Conservation (phyloP, 2,113 vertebrate genomes). For the Psettodes erumei region DNA sequence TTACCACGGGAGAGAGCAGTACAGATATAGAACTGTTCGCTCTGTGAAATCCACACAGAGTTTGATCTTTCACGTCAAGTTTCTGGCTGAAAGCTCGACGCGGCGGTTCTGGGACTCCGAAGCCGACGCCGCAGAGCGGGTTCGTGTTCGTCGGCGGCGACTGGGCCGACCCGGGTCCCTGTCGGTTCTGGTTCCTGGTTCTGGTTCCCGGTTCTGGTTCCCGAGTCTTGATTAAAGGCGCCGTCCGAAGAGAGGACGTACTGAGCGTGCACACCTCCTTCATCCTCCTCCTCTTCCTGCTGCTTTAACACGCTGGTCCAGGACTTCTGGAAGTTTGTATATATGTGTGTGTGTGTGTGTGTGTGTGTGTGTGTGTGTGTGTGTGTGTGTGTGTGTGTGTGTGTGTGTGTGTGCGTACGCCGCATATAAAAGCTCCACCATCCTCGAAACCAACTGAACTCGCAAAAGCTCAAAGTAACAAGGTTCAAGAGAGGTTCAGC, state of each 20-base stretch:
- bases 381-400: slow-evolving; percentile 39
- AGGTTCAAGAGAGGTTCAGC: slow-evolving; percentile 68
- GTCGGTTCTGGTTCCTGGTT: too few species aligned
- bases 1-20: too few species aligned
- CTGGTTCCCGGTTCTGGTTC: too few species aligned
- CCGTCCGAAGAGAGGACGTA: slow-evolving; percentile 9
- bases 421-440: slow-evolving; percentile 61
- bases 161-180: too few species aligned
- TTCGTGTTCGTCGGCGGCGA: not conserved
- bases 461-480: slow-evolving; percentile 61
- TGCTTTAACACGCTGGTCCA: slow-evolving; percentile 38
- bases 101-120: not conserved
- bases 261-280: slow-evolving; percentile 9
- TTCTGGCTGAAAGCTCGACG: not conserved
- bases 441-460: slow-evolving; percentile 63
- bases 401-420: slow-evolving; percentile 28
- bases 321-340: slow-evolving; percentile 43
- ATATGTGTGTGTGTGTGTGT: slow-evolving; percentile 12
- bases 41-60: too few species aligned
- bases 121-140: too few species aligned
- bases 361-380: slow-evolving; percentile 13
- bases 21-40: too few species aligned
- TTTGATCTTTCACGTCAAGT: too few species aligned
- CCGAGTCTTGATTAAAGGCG: slow-evolving; percentile 13
- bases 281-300: slow-evolving; percentile 11